Base-by-base conservation (phyloP, 2,888 invertebrate genomes). In the Elegia similella region DNA sequence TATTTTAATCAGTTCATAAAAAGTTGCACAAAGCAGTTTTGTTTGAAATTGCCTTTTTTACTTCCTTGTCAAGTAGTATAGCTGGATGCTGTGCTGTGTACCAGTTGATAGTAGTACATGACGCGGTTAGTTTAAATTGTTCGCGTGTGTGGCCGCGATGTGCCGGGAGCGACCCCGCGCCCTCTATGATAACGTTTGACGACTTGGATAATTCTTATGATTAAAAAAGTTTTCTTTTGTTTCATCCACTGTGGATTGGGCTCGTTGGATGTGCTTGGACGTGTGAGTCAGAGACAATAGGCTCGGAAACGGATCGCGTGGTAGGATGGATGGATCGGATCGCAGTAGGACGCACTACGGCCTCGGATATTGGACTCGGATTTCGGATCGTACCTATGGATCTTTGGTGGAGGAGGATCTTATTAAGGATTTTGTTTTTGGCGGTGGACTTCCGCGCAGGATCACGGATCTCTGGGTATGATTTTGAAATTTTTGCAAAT, bases 241-340 rank as follows among this genome's bases (percentile, higher is more conserved):
- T 91, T 89, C 91, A 91, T 90, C 90, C 89, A 77, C 90, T 91
- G 86, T 90, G 90, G 90, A 88, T 88, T 86, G 84, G 85, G 78
- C 73, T 88, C 84, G 75, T 77, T 80, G 84, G 86, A 85, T 84
- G 76, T 82, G 82, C 83, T 83, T 78, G 81, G 84, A 80, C 78
- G 81, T 82, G 86, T 80, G 82, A 77, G 83, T 76, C 78, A 77
- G 81, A 78, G 78, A 75, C 78, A 65, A 63, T 67, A 67, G 73
- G 70, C 70, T 73, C 62, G 75, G 71, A 52, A 34, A 34, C 57
- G 64, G 62, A 57, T 59, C 70, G 59, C 62, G 66, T 62, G 79
- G 12, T 52, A 46, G 52, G 59, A 52, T 66, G 62, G 62, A 63
- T 60, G 59, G 65, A 63, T 68, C 62, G 69, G 65, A 64, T 65